A percentile compares a stretch with the other conserved stretches of the same genome.
These are phyloP conservation scores for Microplitis demolitor DNA, from an alignment of 1,140 invertebrate species.

Conservation along the genomic window DNA sequence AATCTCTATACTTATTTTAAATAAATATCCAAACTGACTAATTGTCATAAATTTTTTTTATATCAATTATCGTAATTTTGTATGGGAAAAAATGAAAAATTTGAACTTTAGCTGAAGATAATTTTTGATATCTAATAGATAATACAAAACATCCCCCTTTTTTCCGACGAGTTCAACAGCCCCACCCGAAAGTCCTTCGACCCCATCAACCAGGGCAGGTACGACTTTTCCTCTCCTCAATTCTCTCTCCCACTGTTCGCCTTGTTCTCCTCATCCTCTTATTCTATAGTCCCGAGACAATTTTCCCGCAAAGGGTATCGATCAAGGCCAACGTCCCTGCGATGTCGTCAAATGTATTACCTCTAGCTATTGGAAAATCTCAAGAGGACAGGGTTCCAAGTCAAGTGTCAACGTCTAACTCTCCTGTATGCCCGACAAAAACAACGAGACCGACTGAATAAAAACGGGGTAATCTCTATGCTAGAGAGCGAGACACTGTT, in stretches of 20 bases:
- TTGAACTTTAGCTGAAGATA: too few relatives aligned
- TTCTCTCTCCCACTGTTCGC: background rate
- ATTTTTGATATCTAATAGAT: background rate
- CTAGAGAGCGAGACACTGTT: background rate
- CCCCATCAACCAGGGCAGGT: slow-evolving; percentile 1
- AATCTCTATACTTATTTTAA: too few relatives aligned
- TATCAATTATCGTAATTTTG: too few relatives aligned
- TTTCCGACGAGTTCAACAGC: slow-evolving; percentile 17
- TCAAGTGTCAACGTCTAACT: slow-evolving; percentile 5
- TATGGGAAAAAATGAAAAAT: too few relatives aligned
- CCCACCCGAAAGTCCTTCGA: slow-evolving; percentile 17
- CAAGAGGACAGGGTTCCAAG: background rate
- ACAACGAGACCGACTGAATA: background rate
- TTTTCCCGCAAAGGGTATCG: slow-evolving; percentile 23
- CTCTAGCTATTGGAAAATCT: slow-evolving; percentile 9
- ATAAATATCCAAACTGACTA: too few relatives aligned
- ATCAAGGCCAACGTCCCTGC: slow-evolving; percentile 22
- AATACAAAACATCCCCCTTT: background rate
- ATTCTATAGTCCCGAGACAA: background rate
- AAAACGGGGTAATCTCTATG: background rate
- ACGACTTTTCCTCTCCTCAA: slow-evolving; percentile 4
- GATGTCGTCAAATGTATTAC: background rate
- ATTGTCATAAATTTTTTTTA: too few relatives aligned
- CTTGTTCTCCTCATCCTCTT: background rate
- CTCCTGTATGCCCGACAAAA: background rate